Conservation (phyloP, 2,113 vertebrate genomes). For the Genyomyrus donnyi region DNA sequence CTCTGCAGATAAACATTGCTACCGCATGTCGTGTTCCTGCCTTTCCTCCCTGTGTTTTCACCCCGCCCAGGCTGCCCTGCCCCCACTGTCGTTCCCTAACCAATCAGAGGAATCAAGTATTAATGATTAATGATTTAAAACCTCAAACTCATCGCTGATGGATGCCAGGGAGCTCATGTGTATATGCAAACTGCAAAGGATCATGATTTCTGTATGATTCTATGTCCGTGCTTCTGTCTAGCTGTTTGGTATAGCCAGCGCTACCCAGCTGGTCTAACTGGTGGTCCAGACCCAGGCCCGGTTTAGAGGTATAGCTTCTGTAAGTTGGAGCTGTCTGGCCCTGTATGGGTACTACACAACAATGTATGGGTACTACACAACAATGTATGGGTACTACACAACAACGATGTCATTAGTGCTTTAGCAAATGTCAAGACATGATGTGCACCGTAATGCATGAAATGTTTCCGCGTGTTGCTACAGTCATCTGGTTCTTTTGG, state of each 20-base stretch:
- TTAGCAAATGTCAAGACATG: neutral
- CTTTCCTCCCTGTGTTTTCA: neutral
- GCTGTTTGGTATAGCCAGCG: neutral
- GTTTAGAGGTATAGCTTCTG: neutral
- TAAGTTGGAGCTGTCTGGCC: neutral
- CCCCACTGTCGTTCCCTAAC: neutral
- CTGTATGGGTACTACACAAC: neutral
- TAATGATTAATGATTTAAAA: neutral
- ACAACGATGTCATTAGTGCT: neutral
- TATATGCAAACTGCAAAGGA: neutral
- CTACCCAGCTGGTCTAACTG: neutral
- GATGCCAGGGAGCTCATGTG: neutral
- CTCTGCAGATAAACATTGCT: neutral
- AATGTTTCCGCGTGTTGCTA: neutral
- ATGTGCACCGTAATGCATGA: neutral
- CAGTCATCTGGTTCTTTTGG: neutral
- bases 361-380: neutral
- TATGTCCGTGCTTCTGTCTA: neutral
- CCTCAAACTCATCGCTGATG: neutral
- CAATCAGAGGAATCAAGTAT: neutral
- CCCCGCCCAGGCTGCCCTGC: neutral
- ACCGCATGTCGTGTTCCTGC: neutral
- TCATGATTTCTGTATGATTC: neutral
- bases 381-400: neutral
- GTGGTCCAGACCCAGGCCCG: neutral